Conservation (phyloP, 2,113 vertebrate species). For the Dissostichus mawsoni region DNA sequence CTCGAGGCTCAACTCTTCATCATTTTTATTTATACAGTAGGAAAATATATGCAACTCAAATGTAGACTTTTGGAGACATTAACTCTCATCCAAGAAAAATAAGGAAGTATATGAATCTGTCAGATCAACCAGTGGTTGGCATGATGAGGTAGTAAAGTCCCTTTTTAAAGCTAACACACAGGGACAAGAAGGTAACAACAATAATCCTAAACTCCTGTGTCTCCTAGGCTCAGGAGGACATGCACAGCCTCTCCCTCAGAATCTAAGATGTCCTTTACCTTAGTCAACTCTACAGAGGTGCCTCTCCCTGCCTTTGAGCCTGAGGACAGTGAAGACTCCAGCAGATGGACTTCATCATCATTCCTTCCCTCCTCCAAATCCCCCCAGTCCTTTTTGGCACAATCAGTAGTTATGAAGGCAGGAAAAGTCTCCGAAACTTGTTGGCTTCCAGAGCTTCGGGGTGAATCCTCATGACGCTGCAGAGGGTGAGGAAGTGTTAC, state of each 20-base stretch:
- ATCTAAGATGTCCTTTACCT: slow-evolving; percentile 18
- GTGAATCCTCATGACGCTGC: not conserved
- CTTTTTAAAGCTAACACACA: not conserved
- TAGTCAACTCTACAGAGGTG: not conserved
- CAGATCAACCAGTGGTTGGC: not conserved
- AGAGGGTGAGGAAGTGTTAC: not conserved
- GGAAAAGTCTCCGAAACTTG: not conserved
- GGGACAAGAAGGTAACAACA: not conserved
- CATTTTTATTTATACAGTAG: slow-evolving; percentile 3
- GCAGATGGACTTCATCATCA: not conserved
- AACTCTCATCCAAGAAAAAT: not conserved
- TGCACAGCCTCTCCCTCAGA: slow-evolving; percentile 41
- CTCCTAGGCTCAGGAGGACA: slow-evolving; percentile 38
- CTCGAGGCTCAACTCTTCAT: not conserved
- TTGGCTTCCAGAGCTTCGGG: not conserved
- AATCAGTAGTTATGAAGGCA: not conserved
- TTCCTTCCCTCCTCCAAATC: not conserved
- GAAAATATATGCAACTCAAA: slow-evolving; percentile 2
- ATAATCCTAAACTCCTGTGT: not conserved
- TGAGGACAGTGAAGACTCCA: not conserved
- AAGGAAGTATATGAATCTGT: no score
- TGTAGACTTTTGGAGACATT: not conserved
- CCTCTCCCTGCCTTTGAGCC: not conserved
- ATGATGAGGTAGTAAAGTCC: not conserved
- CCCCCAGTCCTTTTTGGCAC: not conserved